These are phyloP conservation scores for Drosophila atripex DNA, from an alignment of 2,888 invertebrate species.

Conservation along the genomic window DNA sequence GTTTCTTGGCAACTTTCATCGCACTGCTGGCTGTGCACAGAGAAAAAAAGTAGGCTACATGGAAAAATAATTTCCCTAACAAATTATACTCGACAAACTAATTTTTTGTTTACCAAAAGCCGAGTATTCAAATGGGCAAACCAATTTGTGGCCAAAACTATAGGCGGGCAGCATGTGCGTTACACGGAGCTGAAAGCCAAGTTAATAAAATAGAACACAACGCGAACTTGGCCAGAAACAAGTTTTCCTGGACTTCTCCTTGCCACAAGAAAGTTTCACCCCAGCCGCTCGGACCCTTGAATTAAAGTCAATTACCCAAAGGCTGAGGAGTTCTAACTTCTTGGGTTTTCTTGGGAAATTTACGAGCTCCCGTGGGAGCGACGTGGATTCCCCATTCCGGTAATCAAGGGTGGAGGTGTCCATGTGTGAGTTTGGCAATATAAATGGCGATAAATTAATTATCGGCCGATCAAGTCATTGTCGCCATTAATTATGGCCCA, in stretches of 20 bases:
- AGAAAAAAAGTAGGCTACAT: not conserved
- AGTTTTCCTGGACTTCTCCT: constrained; percentile 24
- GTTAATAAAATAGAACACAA: constrained; percentile 45
- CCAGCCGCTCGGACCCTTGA: constrained; percentile 10
- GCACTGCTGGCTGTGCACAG: not conserved
- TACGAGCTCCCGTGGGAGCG: constrained; percentile 29
- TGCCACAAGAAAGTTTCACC: constrained; percentile 31
- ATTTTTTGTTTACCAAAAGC: constrained; percentile 14
- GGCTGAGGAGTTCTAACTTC: constrained; percentile 7
- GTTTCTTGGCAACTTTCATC: constrained; percentile 32
- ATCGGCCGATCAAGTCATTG: constrained; percentile 73
- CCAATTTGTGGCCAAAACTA: constrained; percentile 30
- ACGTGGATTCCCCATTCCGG: constrained; percentile 22
- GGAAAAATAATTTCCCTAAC: constrained; percentile 6
- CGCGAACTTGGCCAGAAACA: constrained; percentile 28
- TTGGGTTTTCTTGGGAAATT: constrained; percentile 22
- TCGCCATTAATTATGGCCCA: constrained; percentile 67
- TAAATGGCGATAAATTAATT: constrained; percentile 74
- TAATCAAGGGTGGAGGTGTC: constrained; percentile 11
- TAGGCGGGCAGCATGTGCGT: constrained; percentile 29
- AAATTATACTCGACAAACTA: constrained; percentile 2
- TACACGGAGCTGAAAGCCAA: constrained; percentile 32
- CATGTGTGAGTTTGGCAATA: constrained; percentile 35
- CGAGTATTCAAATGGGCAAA: constrained; percentile 27
- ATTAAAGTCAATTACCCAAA: constrained; percentile 57